A percentile compares a stretch with the other conserved stretches of the same genome.
Evolutionary conservation across 2,113 vertebrate species (phyloP).

Genomic region (Sceloporus undulatus): DNA sequence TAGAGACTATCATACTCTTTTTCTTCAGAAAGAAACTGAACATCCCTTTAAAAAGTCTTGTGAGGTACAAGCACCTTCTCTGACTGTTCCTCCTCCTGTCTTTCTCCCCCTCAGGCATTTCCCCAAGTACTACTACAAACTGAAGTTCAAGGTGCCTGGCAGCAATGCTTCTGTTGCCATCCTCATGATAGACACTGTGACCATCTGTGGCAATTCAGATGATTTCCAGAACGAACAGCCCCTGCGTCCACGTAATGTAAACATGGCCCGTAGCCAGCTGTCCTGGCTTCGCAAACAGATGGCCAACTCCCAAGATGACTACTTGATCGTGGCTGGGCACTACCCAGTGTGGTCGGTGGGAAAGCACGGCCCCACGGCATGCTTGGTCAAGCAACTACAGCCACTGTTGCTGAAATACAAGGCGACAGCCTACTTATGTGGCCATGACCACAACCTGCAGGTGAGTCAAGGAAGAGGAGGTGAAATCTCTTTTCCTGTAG

Average conservation of each 20-base stretch:
- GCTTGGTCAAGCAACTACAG: slow-evolving; percentile 81
- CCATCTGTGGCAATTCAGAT: slow-evolving; percentile 87
- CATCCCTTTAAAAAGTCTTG: not conserved
- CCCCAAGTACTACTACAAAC: slow-evolving; percentile 87
- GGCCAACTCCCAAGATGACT: slow-evolving; percentile 82
- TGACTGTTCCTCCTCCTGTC: not conserved
- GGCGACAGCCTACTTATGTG: slow-evolving; percentile 88
- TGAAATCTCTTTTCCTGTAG: no score
- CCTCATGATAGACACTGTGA: slow-evolving; percentile 90
- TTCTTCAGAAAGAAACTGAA: not conserved
- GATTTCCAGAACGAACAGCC: slow-evolving; percentile 82
- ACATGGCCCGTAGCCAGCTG: slow-evolving; percentile 81
- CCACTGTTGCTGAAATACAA: slow-evolving; percentile 84
- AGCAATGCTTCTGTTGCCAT: slow-evolving; percentile 83
- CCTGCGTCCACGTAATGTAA: slow-evolving; percentile 54
- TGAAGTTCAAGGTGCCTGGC: slow-evolving; percentile 84
- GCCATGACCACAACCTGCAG: slow-evolving; percentile 94
- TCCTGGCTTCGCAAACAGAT: slow-evolving; percentile 86
- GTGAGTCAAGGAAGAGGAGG: slow-evolving; percentile 61
- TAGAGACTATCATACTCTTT: no score
- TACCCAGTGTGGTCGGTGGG: slow-evolving; percentile 94
- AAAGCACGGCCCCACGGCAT: slow-evolving; percentile 88
- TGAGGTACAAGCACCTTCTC: not conserved
- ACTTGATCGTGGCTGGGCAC: slow-evolving; percentile 89
- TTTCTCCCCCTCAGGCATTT: slow-evolving; percentile 79